phyloP scores from a whole-genome alignment of 2,113 vertebrate species.

The Muscicapa adusta region DNA sequence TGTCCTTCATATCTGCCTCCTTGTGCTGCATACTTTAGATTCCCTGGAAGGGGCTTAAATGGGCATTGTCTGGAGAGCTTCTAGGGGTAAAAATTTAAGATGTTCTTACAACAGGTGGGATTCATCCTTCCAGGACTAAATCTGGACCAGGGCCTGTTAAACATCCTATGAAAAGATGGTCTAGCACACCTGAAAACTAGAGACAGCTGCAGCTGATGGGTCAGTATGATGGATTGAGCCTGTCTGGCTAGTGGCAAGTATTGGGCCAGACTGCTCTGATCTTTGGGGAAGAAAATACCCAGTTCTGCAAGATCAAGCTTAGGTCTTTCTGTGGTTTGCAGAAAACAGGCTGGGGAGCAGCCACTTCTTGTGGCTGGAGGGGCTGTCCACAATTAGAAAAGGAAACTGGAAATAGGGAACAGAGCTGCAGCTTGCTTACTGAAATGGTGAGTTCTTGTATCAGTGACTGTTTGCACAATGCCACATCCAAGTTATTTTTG shows the following conservation, averaged over 20 bases:
- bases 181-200: neutral
- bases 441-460: neutral
- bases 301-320: neutral
- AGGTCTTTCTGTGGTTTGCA: neutral
- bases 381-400: neutral
- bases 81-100: neutral
- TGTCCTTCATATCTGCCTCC: neutral
- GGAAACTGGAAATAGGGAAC: slow-evolving; percentile 27
- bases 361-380: neutral
- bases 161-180: neutral
- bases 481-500: neutral
- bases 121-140: neutral
- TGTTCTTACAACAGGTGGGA: neutral
- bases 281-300: neutral
- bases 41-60: neutral
- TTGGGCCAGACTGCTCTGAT: neutral
- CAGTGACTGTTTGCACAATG: neutral
- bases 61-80: neutral
- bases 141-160: neutral
- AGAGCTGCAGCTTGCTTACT: neutral
- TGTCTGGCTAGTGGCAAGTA: neutral
- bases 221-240: neutral
- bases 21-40: neutral
- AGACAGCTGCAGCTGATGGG: neutral
- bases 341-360: neutral